Evolutionary conservation across 30 jellyfish, hydroid and myxozoan species (phyloP).

Genomic region (Chrysaora quinquecirrha): DNA sequence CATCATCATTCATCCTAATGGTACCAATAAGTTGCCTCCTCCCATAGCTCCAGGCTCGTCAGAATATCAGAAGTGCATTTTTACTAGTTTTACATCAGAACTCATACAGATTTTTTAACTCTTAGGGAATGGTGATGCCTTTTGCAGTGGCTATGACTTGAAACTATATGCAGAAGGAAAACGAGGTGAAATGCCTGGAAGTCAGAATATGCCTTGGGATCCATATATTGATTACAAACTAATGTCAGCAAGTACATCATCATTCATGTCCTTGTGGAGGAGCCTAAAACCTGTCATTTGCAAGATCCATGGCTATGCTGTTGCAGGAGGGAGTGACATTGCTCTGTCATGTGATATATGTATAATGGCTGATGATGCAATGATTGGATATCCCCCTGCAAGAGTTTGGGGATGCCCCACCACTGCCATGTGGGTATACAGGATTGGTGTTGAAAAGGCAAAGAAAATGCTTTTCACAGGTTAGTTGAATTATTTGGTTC

Average conservation of each 20-base stretch:
- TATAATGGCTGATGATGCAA: constrained; percentile 16
- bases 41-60: no score
- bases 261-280: constrained; percentile 10
- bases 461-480: constrained; percentile 11
- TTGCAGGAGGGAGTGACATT: constrained; percentile 12
- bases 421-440: constrained; percentile 8
- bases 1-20: no score
- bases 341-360: constrained; percentile 3
- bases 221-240: constrained; percentile 7
- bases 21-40: no score
- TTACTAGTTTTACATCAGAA: no score
- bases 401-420: constrained; percentile 15
- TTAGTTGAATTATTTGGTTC: no score
- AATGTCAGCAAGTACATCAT: not conserved
- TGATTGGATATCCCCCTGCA: constrained; percentile 17
- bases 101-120: not conserved
- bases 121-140: not conserved
- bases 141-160: constrained; percentile 10
- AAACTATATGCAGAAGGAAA: constrained; percentile 22
- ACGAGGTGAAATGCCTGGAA: constrained; percentile 40
- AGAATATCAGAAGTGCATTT: no score
- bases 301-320: constrained; percentile 16
- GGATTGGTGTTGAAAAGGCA: constrained; percentile 10
- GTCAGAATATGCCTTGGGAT: constrained; percentile 9
- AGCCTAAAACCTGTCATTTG: not conserved